These are phyloP conservation scores for Ischnura elegans DNA, from an alignment of 2,888 invertebrate species.

Conservation along the genomic window DNA sequence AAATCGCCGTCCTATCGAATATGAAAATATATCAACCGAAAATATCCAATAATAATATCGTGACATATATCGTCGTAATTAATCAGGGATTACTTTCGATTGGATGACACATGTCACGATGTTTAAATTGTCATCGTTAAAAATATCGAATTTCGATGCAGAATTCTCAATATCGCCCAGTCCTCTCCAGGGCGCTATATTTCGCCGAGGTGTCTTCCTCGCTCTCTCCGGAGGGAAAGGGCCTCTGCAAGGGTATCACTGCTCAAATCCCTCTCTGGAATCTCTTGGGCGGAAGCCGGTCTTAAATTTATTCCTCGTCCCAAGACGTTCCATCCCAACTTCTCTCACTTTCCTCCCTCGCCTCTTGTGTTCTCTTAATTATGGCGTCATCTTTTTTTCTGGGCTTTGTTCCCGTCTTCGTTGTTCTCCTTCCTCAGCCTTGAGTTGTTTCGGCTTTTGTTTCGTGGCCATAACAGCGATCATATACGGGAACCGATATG, in stretches of 20 bases:
- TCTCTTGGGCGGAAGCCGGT: neutral
- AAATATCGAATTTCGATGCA: too few relatives aligned
- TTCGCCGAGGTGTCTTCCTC: neutral
- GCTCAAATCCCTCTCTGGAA: neutral
- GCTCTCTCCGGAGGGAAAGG: neutral
- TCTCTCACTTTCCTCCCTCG: neutral
- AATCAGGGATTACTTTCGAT: too few relatives aligned
- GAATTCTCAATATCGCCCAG: too few relatives aligned
- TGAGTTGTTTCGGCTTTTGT: neutral
- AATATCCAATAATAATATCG: too few relatives aligned
- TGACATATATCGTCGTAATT: too few relatives aligned
- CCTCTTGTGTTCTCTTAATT: constrained; percentile 14
- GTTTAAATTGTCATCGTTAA: too few relatives aligned
- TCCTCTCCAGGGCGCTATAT: neutral
- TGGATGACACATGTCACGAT: too few relatives aligned
- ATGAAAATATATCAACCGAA: too few relatives aligned
- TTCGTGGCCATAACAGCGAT: too few relatives aligned
- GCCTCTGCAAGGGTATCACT: neutral
- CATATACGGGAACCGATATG: too few relatives aligned
- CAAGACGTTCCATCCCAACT: neutral
- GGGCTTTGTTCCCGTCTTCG: neutral
- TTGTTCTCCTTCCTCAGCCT: neutral
- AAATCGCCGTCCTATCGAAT: too few relatives aligned
- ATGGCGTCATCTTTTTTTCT: neutral
- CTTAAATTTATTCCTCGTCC: neutral